Conservation (phyloP, 2,113 vertebrate genomes). For the Geococcyx californianus region DNA sequence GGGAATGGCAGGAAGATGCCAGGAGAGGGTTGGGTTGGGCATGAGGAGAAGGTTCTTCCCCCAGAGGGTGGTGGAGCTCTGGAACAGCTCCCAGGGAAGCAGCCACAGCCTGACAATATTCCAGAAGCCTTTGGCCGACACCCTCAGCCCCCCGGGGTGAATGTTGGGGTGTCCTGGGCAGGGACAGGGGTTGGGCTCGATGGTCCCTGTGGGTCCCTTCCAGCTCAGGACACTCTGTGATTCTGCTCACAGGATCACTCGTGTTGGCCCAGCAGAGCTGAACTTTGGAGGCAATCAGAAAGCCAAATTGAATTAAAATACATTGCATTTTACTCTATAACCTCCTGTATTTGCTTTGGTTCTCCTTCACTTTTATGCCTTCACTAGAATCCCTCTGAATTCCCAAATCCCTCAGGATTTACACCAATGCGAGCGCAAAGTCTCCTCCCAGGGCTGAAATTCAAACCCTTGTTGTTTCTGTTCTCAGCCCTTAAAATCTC, state of each 20-base stretch:
- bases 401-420: not conserved
- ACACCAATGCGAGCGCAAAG: not conserved
- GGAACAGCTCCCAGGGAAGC: no score
- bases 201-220: no score
- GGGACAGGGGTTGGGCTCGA: no score
- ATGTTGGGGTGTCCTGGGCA: no score
- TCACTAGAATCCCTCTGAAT: not conserved
- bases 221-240: no score
- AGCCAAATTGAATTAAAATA: not conserved
- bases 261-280: not conserved
- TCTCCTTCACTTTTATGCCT: not conserved
- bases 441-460: not conserved
- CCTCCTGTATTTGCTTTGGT: not conserved
- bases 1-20: no score
- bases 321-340: not conserved
- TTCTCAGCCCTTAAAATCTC: not conserved
- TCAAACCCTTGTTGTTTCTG: not conserved
- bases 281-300: not conserved
- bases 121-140: no score
- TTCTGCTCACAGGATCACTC: not conserved
- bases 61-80: no score
- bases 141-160: no score
- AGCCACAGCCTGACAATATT: no score
- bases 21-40: no score
- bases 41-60: no score